phyloP scores from a whole-genome alignment of 2,113 vertebrate species.

The Otis tarda region DNA sequence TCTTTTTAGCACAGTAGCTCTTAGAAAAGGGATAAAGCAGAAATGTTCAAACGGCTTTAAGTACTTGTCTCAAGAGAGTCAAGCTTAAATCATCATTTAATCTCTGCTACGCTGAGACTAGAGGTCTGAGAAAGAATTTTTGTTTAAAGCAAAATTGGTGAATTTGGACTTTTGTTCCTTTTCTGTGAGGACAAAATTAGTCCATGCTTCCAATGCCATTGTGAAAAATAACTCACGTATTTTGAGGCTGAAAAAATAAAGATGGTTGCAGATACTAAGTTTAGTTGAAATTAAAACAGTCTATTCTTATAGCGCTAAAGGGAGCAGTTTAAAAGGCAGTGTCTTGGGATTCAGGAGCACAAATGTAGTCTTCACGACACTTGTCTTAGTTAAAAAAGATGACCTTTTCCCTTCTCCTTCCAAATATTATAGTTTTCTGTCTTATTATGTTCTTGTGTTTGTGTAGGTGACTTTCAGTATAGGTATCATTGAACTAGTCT shows the following conservation, averaged over 20 bases:
- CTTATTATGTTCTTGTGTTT: not conserved
- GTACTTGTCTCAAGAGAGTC: not conserved
- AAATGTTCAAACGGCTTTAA: constrained; percentile 47
- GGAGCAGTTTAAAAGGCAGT: not conserved
- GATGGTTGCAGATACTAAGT: not conserved
- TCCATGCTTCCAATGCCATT: not conserved
- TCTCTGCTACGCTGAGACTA: constrained; percentile 31
- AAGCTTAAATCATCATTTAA: constrained; percentile 42
- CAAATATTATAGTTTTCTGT: not conserved
- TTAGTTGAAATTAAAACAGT: not conserved
- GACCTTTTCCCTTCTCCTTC: not conserved
- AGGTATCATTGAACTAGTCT: not conserved
- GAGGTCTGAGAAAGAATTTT: constrained; percentile 1
- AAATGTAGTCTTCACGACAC: not conserved
- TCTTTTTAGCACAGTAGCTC: constrained; percentile 18
- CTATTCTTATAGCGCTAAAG: not conserved
- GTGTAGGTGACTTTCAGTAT: not conserved
- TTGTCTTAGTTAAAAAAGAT: not conserved
- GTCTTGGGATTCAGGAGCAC: not conserved
- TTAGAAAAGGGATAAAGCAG: constrained; percentile 45
- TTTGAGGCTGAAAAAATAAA: not conserved
- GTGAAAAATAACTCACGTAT: not conserved
- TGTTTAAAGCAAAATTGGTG: constrained; percentile 4
- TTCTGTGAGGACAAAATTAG: not conserved
- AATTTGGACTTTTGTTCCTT: not conserved